Percentiles rank a stretch among this genome's conserved stretches.
Conservation (phyloP, 2,797 vertebrate genomes). For the Pangasius djambal region DNA sequence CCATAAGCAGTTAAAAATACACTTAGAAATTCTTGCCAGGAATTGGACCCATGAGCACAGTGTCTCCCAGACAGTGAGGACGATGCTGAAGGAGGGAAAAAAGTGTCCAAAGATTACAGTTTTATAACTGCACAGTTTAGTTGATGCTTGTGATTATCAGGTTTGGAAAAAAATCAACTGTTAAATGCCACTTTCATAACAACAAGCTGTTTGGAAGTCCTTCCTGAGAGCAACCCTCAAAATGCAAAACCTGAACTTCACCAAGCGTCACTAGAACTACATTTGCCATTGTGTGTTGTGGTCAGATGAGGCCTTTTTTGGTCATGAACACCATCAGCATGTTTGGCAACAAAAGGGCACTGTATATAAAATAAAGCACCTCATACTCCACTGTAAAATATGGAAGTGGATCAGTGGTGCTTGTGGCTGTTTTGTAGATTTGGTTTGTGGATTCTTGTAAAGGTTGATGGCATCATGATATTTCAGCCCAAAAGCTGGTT, state of each 20-base stretch:
- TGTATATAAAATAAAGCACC: not conserved
- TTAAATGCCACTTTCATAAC: too few relatives aligned
- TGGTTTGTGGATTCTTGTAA: not conserved
- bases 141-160: not conserved
- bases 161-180: not conserved
- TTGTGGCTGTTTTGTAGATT: not conserved
- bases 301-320: not conserved
- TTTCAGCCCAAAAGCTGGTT: not conserved
- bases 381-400: not conserved
- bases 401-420: not conserved
- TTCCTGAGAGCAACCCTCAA: not conserved
- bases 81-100: not conserved
- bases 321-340: not conserved
- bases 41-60: not conserved
- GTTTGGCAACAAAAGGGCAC: not conserved
- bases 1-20: not conserved
- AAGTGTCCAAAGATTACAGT: not conserved
- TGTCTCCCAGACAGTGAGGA: not conserved
- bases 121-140: not conserved
- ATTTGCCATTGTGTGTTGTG: not conserved
- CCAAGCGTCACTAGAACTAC: not conserved
- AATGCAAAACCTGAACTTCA: not conserved
- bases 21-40: not conserved
- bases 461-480: not conserved
- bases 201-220: not conserved